Conservation (phyloP, 2,888 invertebrate genomes). For the Invenusta paracnida region DNA sequence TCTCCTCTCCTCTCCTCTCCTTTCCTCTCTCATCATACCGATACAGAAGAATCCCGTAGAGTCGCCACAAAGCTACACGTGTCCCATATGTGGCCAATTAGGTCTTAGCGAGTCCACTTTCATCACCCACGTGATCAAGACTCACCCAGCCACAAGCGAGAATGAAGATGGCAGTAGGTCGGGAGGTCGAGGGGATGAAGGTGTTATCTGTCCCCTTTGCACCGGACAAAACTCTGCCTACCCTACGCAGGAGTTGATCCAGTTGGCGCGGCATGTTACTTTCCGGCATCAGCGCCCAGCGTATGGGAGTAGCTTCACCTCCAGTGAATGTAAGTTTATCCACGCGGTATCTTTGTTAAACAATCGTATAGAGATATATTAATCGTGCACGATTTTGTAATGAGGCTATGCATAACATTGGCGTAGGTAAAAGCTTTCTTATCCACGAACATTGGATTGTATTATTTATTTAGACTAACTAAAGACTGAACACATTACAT, state of each 20-base stretch:
- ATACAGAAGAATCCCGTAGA: neutral
- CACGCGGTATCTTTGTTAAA: too few species aligned
- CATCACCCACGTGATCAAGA: conserved; percentile 62
- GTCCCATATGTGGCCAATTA: conserved; percentile 93
- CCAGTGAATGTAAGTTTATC: neutral
- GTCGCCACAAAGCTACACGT: conserved; percentile 68
- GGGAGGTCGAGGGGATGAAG: neutral
- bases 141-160: neutral
- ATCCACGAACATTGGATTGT: too few species aligned
- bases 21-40: too few species aligned
- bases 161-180: neutral
- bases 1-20: too few species aligned
- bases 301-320: neutral
- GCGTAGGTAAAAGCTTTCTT: too few species aligned
- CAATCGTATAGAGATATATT: too few species aligned
- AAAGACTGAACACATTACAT: too few species aligned
- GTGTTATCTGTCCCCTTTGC: conserved; percentile 20
- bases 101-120: conserved; percentile 70
- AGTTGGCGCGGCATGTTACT: neutral
- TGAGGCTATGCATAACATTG: too few species aligned
- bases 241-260: neutral
- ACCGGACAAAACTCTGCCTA: conserved; percentile 4
- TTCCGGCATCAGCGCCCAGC: neutral
- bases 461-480: too few species aligned
- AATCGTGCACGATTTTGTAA: too few species aligned